Percentiles rank a stretch among this genome's conserved stretches.
Conservation (phyloP, 1,140 invertebrate species). For the Tetramorium alpestre region DNA sequence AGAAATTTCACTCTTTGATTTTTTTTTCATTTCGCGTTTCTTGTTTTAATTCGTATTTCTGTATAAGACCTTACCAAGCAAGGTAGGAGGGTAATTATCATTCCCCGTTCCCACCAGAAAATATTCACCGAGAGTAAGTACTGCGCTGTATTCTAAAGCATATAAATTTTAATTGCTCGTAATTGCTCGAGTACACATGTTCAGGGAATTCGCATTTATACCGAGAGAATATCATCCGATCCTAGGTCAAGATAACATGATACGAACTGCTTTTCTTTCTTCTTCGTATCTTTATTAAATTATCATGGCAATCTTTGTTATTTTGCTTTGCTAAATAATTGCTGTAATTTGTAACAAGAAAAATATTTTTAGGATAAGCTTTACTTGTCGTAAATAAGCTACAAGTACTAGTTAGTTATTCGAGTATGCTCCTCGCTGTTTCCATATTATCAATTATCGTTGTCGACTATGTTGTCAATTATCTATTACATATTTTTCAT, state of each 20-base stretch:
- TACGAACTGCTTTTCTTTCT: not conserved
- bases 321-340: constrained; percentile 32
- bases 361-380: not conserved
- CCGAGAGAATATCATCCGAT: constrained; percentile 3
- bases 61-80: not conserved
- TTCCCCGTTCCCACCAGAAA: constrained; percentile 14
- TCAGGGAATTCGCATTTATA: constrained; percentile 19
- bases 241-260: constrained; percentile 27
- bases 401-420: not conserved
- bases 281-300: constrained; percentile 13
- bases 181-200: constrained; percentile 36
- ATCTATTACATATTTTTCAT: not conserved
- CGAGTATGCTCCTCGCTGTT: not conserved
- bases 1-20: not conserved
- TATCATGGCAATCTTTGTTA: not conserved
- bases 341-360: constrained; percentile 4
- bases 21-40: not conserved
- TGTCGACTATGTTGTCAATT: not conserved
- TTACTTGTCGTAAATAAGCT: not conserved
- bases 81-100: constrained; percentile 37
- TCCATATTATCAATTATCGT: not conserved
- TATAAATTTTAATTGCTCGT: constrained; percentile 33
- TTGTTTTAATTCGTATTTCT: not conserved
- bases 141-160: not conserved
- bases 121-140: constrained; percentile 1